Percentiles rank a stretch among this genome's conserved stretches.
Evolutionary conservation across 2,888 invertebrate species (phyloP).

Genomic region (Troglohyphantes excavatus): DNA sequence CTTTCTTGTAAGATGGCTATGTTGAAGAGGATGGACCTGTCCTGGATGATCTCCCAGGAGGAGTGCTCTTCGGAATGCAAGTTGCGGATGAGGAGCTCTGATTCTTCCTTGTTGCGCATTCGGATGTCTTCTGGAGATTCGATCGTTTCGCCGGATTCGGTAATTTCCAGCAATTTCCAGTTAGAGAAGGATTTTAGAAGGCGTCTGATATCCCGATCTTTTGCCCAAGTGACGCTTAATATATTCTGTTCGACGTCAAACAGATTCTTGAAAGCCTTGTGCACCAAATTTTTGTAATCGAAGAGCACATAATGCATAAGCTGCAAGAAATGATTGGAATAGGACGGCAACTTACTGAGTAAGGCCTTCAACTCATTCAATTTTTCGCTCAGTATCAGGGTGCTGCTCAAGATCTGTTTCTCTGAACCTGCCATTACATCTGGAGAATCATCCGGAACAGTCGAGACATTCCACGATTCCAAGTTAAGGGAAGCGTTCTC

Average conservation of each 20-base stretch:
- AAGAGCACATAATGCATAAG: constrained; percentile 54
- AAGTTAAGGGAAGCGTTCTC: constrained; percentile 88
- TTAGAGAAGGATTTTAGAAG: constrained; percentile 89
- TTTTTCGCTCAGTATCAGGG: constrained; percentile 34
- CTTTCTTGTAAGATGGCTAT: constrained; percentile 93
- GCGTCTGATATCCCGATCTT: constrained; percentile 65
- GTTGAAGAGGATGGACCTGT: constrained; percentile 90
- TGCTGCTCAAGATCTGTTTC: constrained; percentile 56
- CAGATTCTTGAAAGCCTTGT: constrained; percentile 53
- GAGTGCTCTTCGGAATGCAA: constrained; percentile 90
- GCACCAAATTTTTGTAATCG: constrained; percentile 64
- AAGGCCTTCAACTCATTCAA: constrained; percentile 51
- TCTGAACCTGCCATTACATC: constrained; percentile 13
- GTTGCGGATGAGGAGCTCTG: constrained; percentile 95
- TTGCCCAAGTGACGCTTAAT: constrained; percentile 62
- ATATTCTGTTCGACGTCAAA: constrained; percentile 66
- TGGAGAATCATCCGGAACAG: background rate
- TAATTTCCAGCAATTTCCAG: constrained; percentile 83
- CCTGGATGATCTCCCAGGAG: constrained; percentile 90
- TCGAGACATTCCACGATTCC: constrained; percentile 47
- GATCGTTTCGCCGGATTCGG: constrained; percentile 82
- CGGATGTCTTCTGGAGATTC: constrained; percentile 91
- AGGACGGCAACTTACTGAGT: constrained; percentile 37
- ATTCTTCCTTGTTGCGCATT: constrained; percentile 92
- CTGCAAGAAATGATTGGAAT: constrained; percentile 56